phyloP scores from a whole-genome alignment of 2,113 vertebrate species.

The Ammospiza caudacuta region DNA sequence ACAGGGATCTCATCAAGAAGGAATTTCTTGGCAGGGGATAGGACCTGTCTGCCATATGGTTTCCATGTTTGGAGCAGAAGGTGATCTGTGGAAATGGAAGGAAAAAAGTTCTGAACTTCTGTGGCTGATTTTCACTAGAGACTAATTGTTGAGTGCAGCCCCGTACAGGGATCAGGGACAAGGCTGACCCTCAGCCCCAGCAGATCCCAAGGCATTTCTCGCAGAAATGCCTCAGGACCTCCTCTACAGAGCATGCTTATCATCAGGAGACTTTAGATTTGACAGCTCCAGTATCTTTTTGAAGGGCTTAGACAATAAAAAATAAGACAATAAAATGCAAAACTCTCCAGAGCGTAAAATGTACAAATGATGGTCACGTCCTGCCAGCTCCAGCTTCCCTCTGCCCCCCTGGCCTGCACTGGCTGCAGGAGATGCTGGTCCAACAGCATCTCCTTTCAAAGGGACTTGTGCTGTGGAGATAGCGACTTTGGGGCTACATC shows the following conservation, averaged over 20 bases:
- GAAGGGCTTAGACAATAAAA: background rate
- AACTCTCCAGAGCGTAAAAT: background rate
- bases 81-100: slow-evolving; percentile 61
- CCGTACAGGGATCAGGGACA: background rate
- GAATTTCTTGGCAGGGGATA: slow-evolving; percentile 69
- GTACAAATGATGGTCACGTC: background rate
- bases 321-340: background rate
- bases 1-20: slow-evolving; percentile 68
- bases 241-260: background rate
- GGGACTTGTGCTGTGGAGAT: background rate
- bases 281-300: background rate
- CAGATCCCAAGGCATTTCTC: background rate
- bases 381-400: background rate
- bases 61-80: slow-evolving; percentile 70
- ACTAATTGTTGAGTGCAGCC: background rate
- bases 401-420: background rate
- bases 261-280: background rate
- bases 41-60: slow-evolving; percentile 73
- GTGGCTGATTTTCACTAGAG: slow-evolving; percentile 54
- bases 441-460: accelerated
- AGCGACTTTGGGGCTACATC: accelerated
- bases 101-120: slow-evolving; percentile 14
- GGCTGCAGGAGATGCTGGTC: background rate
- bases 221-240: background rate
- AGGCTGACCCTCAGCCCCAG: background rate